Evolutionary conservation across 2,113 vertebrate species (phyloP), one percentile per base, ranked within the genome.

Genomic region (Istiophorus platypterus): DNA sequence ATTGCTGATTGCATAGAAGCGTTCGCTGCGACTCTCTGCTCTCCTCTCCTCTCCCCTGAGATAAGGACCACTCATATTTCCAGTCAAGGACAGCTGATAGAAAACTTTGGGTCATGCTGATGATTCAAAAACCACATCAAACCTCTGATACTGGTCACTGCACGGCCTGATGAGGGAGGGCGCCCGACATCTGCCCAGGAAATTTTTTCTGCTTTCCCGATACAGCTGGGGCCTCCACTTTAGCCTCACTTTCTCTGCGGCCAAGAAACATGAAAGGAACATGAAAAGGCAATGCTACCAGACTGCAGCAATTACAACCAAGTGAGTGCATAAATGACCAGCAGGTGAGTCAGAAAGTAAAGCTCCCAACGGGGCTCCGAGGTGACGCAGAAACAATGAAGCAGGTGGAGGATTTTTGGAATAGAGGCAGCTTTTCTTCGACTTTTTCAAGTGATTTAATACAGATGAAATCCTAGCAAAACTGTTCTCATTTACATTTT

Each of bases 301-400:
- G 91, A 92, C 86, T 89, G 90, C 82, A 80, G 88, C 88, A 90
- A 91, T 92, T 92, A 93, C 81, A 88, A 86, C 80, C 80, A 81
- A 92, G 81, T 76, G 63, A 91, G 63, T 54, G 57, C 71, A 84
- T 73, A 91, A 93, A 94, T 86, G 89, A 92, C 80, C 88, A 72
- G 88, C 86, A 90, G 86, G 90, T 94, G 94, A 94, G 86, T 94
- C 92, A 94, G 82, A 85, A 84, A 90, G 81, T 64, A 63, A 74
- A 63, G 70, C 67, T 78, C 75, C 62, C 68, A 75, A 75, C 29
- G 24, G 74, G 42, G 78, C 58, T 78, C 39, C 11, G 7, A 59
- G 74, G 54, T 42, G 18, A 42, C 17, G 64, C 59, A 42, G 65
- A 86, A 72, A 79, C 69, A 51, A 24, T 26, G 24, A 61, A 76